phyloP scores from a whole-genome alignment of 2,888 invertebrate species.

The Epsilonema sp. region DNA sequence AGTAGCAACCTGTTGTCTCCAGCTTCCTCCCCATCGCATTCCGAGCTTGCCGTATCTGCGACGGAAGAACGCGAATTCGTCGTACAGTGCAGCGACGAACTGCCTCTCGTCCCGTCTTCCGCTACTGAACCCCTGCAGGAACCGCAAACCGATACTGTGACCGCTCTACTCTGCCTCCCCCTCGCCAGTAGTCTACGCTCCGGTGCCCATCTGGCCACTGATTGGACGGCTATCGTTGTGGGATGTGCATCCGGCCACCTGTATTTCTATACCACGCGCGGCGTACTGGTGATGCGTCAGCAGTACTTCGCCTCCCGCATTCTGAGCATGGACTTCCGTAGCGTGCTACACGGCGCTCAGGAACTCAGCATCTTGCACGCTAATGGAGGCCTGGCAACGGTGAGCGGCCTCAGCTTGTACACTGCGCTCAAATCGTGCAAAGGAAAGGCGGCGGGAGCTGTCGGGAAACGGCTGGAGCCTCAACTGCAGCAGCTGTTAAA shows the following conservation, averaged over 20 bases:
- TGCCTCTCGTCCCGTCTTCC: too few species aligned
- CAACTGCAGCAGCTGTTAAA: too few species aligned
- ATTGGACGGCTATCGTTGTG: conserved; percentile 77
- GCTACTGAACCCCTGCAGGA: too few species aligned
- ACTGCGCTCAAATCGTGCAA: conserved; percentile 55
- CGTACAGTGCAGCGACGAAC: too few species aligned
- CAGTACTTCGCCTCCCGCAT: not conserved
- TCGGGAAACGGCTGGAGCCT: too few species aligned
- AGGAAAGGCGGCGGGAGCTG: conserved; percentile 58
- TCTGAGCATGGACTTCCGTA: not conserved
- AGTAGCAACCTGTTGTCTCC: too few species aligned
- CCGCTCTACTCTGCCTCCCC: too few species aligned
- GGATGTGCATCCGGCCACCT: conserved; percentile 67
- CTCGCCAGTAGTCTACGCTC: not conserved
- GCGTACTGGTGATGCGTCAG: not conserved
- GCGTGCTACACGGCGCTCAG: conserved; percentile 24
- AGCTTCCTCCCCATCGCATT: too few species aligned
- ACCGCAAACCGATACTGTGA: not conserved
- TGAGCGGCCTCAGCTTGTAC: conserved; percentile 55
- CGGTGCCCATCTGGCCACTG: conserved; percentile 29
- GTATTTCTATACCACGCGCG: conserved; percentile 59
- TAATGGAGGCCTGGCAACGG: conserved; percentile 43
- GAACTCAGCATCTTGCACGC: conserved; percentile 55
- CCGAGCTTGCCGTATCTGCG: too few species aligned
- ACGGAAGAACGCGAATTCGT: too few species aligned